Evolutionary conservation across 2,113 vertebrate genomes (phyloP).

Genomic region (Caloenas nicobarica): DNA sequence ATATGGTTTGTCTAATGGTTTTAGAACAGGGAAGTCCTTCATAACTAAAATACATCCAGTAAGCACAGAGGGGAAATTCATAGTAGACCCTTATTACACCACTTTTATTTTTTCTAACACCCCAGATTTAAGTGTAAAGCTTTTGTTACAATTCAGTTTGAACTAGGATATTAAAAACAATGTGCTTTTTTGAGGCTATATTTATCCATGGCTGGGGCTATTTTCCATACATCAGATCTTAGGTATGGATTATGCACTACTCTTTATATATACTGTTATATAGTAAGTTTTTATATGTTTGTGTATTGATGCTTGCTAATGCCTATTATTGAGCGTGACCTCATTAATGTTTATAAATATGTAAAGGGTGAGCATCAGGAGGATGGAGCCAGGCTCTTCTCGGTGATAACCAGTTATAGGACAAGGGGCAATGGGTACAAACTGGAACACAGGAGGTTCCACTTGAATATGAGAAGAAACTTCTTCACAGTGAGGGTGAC

Average conservation of each 20-base stretch:
- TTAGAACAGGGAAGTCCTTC: neutral
- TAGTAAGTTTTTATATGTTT: neutral
- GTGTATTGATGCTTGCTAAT: neutral
- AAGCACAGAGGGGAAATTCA: neutral
- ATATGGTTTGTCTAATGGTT: neutral
- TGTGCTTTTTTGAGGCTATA: neutral
- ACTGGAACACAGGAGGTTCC: no score
- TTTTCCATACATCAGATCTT: neutral
- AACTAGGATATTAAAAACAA: neutral
- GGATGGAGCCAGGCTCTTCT: no score
- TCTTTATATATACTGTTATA: neutral
- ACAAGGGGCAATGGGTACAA: no score
- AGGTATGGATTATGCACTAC: neutral
- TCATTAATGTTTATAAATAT: neutral
- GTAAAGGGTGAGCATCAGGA: no score
- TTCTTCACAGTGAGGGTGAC: no score
- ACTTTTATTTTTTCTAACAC: neutral
- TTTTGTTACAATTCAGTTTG: neutral
- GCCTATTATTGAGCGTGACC: neutral
- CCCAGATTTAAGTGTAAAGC: neutral
- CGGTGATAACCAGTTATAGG: no score
- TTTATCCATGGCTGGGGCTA: neutral
- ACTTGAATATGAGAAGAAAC: no score
- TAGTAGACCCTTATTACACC: neutral
- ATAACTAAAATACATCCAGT: neutral